Base-by-base conservation (phyloP, 2,888 invertebrate species). In the Adineta ricciae region DNA sequence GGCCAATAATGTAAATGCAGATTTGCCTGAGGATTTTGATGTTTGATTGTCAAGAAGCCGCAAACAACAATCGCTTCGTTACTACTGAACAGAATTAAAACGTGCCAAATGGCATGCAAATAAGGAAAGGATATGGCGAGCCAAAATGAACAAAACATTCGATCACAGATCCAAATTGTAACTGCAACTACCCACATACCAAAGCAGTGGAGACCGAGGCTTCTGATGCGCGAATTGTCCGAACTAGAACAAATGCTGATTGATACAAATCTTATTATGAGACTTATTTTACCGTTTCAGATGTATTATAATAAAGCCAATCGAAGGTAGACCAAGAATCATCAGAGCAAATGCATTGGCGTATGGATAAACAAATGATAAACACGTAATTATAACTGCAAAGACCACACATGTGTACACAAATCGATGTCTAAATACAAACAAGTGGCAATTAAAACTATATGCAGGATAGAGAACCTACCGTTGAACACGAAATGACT, bases 271-370 rank as follows among this genome's bases (percentile, higher is more conserved):
- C 7, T 56, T 56, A 5, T n/a, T 64, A 64, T 27, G 27, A 64
- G 8, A 64, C n/a, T 64, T 24, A 56, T 64, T 9, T 64, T 91
- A 94, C 94, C 93, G 92, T 89, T 92, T 92, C 54, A 95, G 89
- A 90, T 94, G 94, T 84, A 92, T 91, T 88, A 93, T 92, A 88
- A 95, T 91, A 88, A 94, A 92, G 83, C 92, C 90, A 87, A 94
- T 92, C 16, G 94, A 93, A 78, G 95, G 95, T 41, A 94, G 90
- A 78, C 93, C 93, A 86, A 95, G 91, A 27, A 92, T 92, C 94
- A 95, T 94, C 86, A 95, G 91, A 32, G 93, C 94, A 90, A 95
- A 94, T 41, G 94, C 94, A 90, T 95, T 95, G 72, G 94, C 92
- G n/a, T 93, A 93, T 11, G 95, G 95, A 89, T 94, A 93, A 91